Percentiles rank a stretch among this genome's conserved stretches.
These are phyloP conservation scores for Microctonus hyperodae DNA, from an alignment of 2,888 invertebrate species.

Conservation along the genomic window DNA sequence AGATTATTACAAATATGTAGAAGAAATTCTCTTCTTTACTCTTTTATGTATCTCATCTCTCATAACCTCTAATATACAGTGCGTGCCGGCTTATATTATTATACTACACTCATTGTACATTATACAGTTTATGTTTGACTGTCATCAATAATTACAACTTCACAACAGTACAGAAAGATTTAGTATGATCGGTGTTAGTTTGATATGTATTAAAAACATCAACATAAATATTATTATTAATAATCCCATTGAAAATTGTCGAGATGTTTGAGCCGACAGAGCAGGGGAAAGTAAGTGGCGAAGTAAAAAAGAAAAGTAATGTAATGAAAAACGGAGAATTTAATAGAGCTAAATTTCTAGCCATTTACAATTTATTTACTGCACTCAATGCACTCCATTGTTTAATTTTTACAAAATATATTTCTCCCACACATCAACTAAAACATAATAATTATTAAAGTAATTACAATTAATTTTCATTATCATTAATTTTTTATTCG, in stretches of 20 bases:
- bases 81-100: conserved; percentile 1
- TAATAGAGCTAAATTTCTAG: background rate
- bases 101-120: conserved; percentile 11
- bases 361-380: background rate
- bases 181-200: conserved; percentile 27
- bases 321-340: background rate
- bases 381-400: no score
- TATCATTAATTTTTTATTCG: no score
- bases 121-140: conserved; percentile 15
- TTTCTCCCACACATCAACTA: no score
- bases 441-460: no score
- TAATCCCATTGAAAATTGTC: conserved; percentile 1
- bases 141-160: no score
- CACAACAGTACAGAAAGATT: conserved; percentile 6
- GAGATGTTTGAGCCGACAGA: conserved; percentile 58
- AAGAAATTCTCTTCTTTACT: no score
- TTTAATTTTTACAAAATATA: no score
- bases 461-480: no score
- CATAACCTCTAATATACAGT: background rate
- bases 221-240: background rate
- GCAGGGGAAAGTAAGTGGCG: conserved; percentile 55
- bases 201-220: conserved; percentile 16
- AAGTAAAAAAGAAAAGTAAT: background rate
- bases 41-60: no score
- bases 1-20: no score